Evolutionary conservation across 2,113 vertebrate species (phyloP).

Genomic region (Pygathrix nemaeus): DNA sequence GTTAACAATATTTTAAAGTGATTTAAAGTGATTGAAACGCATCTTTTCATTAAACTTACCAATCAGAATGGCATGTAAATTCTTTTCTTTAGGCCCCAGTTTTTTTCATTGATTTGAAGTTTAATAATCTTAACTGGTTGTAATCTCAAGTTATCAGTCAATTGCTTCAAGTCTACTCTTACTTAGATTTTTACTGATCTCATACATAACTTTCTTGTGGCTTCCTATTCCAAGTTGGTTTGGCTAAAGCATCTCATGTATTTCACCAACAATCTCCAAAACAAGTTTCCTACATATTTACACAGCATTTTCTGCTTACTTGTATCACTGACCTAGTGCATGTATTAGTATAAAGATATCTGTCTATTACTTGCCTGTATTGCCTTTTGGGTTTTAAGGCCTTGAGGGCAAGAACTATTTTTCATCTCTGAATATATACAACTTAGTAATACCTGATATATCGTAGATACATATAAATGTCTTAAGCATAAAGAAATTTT

Average conservation of each 20-base stretch:
- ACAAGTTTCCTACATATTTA: not conserved
- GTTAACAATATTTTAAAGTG: constrained; percentile 9
- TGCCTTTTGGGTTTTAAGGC: not conserved
- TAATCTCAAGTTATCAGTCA: not conserved
- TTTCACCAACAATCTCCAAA: not conserved
- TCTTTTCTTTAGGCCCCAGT: not conserved
- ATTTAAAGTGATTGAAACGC: not conserved
- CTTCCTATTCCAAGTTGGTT: not conserved
- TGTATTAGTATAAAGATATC: not conserved
- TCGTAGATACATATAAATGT: not conserved
- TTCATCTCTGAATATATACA: not conserved
- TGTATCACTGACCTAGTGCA: not conserved
- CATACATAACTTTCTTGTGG: not conserved
- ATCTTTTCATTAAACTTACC: constrained; percentile 27
- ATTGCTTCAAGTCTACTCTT: not conserved
- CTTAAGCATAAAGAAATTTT: not conserved
- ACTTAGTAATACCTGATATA: not conserved
- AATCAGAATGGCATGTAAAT: not conserved
- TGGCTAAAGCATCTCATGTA: not conserved
- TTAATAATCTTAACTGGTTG: not conserved
- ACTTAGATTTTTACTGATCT: not conserved
- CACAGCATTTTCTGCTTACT: not conserved
- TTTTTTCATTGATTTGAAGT: not conserved
- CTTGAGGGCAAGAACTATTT: not conserved
- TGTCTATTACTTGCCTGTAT: not conserved